Evolutionary conservation across 30 jellyfish, hydroid and myxozoan species (phyloP).

Genomic region (Aurelia aurita): DNA sequence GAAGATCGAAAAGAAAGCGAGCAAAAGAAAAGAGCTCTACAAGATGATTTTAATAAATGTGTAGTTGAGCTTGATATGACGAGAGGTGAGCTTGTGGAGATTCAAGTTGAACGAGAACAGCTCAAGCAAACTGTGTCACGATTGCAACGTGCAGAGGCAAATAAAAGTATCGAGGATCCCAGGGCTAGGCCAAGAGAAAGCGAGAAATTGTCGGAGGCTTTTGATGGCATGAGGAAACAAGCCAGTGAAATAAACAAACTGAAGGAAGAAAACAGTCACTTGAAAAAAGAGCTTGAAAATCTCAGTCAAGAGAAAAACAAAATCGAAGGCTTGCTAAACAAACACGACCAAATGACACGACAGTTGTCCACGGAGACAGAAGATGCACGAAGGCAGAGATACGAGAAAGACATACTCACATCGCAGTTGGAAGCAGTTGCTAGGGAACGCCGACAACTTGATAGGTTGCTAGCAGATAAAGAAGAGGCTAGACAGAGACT

Average conservation of each 20-base stretch:
- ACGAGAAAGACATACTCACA: conserved; percentile 44
- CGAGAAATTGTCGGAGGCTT: conserved; percentile 44
- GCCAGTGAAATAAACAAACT: conserved; percentile 39
- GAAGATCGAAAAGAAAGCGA: conserved; percentile 58
- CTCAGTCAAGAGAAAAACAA: conserved; percentile 22
- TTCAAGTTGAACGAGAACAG: conserved; percentile 49
- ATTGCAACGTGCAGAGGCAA: not conserved
- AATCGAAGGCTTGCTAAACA: conserved; percentile 11
- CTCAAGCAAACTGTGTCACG: conserved; percentile 31
- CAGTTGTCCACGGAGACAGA: conserved; percentile 31
- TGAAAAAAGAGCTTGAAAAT: conserved; percentile 29
- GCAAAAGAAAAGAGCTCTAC: conserved; percentile 23
- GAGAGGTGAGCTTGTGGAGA: conserved; percentile 30
- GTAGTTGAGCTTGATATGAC: conserved; percentile 39
- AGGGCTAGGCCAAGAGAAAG: conserved; percentile 2
- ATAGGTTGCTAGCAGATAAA: conserved; percentile 52
- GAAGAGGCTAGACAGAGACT: conserved; percentile 51
- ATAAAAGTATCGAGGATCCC: conserved; percentile 1
- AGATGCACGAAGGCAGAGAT: conserved; percentile 37
- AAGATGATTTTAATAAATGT: conserved; percentile 60
- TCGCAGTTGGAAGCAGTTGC: conserved; percentile 70
- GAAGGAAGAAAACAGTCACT: conserved; percentile 22
- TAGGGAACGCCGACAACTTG: conserved; percentile 71
- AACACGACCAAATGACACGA: conserved; percentile 21
- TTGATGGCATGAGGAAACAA: conserved; percentile 27